Evolutionary conservation across 2,797 vertebrate species (phyloP).

Genomic region (Poecile montanus): DNA sequence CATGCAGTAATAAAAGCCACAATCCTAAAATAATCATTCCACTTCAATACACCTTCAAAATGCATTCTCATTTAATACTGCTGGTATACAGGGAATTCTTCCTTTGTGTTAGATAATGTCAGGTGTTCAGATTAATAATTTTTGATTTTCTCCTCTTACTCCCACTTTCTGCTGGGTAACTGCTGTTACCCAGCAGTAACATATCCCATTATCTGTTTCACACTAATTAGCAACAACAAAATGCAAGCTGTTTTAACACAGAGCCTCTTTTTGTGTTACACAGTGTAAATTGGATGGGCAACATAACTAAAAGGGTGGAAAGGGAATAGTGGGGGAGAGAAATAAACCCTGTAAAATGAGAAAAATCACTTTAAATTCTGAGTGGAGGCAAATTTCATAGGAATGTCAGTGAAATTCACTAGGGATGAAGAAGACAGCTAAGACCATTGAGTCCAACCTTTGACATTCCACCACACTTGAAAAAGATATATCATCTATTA

Average conservation of each 20-base stretch:
- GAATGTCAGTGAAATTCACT: too few relatives aligned
- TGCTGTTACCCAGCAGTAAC: background rate
- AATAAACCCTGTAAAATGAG: background rate
- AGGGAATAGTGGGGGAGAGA: accelerated
- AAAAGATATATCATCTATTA: background rate
- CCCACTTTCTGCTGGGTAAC: background rate
- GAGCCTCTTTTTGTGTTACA: background rate
- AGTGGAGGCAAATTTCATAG: background rate
- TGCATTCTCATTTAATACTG: background rate
- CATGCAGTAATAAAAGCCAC: background rate
- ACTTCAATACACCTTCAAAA: background rate
- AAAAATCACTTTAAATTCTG: background rate
- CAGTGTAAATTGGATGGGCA: background rate
- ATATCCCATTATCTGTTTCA: background rate
- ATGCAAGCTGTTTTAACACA: background rate
- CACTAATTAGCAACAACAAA: background rate
- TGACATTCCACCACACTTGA: background rate
- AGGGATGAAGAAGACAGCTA: background rate
- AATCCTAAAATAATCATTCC: conserved; percentile 17
- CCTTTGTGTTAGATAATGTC: background rate
- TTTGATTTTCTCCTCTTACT: background rate
- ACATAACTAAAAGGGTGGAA: background rate
- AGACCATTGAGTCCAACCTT: background rate
- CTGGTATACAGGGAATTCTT: background rate
- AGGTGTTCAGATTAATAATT: background rate